Conservation (phyloP, 2,888 invertebrate genomes). For the Lasioglossum marginatum region DNA sequence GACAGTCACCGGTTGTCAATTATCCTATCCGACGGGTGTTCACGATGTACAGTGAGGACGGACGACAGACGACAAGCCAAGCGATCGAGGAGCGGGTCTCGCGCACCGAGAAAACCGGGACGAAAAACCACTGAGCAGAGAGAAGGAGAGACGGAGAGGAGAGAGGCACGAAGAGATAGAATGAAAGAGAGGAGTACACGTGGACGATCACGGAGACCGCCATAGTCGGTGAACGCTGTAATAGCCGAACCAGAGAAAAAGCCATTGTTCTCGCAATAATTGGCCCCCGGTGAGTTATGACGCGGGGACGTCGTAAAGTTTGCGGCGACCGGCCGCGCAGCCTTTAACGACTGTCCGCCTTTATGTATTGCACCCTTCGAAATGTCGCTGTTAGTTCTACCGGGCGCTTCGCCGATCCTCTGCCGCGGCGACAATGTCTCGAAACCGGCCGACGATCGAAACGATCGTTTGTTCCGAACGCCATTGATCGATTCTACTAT, state of each 20-base stretch:
- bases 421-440: slow-evolving; percentile 21
- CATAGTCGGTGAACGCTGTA: slow-evolving; percentile 47
- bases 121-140: neutral
- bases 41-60: slow-evolving; percentile 40
- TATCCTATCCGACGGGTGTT: slow-evolving; percentile 36
- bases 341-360: slow-evolving; percentile 72
- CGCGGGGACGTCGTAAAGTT: slow-evolving; percentile 77
- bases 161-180: neutral
- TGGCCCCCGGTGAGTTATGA: slow-evolving; percentile 79
- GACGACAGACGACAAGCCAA: slow-evolving; percentile 15
- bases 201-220: slow-evolving; percentile 23
- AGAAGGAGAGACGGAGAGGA: neutral
- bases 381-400: slow-evolving; percentile 54
- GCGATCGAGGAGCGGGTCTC: slow-evolving; percentile 21
- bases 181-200: neutral
- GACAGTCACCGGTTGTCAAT: slow-evolving; percentile 53
- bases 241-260: slow-evolving; percentile 73
- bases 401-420: neutral
- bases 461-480: slow-evolving; percentile 13
- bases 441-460: neutral
- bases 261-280: slow-evolving; percentile 78
- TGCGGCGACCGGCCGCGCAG: slow-evolving; percentile 49
- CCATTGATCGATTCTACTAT: slow-evolving; percentile 13
- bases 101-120: slow-evolving; percentile 16
- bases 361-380: slow-evolving; percentile 64